Evolutionary conservation across 2,888 invertebrate species (phyloP).

Genomic region (Anaspis maculata): DNA sequence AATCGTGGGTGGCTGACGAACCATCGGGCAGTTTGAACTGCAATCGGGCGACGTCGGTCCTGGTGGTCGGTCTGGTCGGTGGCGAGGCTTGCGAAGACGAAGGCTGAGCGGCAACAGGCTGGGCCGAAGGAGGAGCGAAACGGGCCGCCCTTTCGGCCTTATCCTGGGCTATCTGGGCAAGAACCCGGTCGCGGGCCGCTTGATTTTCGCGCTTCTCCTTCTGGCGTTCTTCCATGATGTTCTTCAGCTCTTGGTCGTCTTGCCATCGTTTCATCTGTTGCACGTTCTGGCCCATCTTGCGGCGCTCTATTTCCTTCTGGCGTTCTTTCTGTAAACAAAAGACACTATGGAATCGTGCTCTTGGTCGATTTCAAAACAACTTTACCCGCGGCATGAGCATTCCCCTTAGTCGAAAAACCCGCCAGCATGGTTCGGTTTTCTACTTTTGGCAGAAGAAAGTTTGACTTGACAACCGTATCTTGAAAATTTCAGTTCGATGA

Average conservation of each 20-base stretch:
- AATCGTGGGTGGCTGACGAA: conserved; percentile 61
- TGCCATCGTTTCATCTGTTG: conserved; percentile 65
- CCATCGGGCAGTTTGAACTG: conserved; percentile 86
- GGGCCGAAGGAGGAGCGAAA: conserved; percentile 28
- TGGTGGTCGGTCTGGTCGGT: conserved; percentile 11
- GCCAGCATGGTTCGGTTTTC: too few relatives aligned
- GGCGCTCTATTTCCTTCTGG: conserved; percentile 58
- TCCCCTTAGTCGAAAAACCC: too few relatives aligned
- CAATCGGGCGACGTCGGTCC: conserved; percentile 54
- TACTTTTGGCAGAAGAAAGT: too few relatives aligned
- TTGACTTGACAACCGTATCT: too few relatives aligned
- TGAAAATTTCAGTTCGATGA: too few relatives aligned
- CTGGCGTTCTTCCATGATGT: conserved; percentile 62
- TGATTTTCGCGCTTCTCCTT: conserved; percentile 70
- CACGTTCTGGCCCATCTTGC: conserved; percentile 64
- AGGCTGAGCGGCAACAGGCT: conserved; percentile 4
- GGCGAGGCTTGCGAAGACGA: conserved; percentile 21
- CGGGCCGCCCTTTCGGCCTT: conserved; percentile 57
- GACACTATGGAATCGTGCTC: too few relatives aligned
- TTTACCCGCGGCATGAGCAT: too few relatives aligned
- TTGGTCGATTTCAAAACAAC: too few relatives aligned
- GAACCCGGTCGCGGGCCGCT: conserved; percentile 65
- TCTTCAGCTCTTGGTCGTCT: conserved; percentile 64
- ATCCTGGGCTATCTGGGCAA: conserved; percentile 80
- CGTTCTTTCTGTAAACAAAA: conserved; percentile 31